phyloP scores from a whole-genome alignment of 1,140 invertebrate genomes.

The Zaprionus africanus region DNA sequence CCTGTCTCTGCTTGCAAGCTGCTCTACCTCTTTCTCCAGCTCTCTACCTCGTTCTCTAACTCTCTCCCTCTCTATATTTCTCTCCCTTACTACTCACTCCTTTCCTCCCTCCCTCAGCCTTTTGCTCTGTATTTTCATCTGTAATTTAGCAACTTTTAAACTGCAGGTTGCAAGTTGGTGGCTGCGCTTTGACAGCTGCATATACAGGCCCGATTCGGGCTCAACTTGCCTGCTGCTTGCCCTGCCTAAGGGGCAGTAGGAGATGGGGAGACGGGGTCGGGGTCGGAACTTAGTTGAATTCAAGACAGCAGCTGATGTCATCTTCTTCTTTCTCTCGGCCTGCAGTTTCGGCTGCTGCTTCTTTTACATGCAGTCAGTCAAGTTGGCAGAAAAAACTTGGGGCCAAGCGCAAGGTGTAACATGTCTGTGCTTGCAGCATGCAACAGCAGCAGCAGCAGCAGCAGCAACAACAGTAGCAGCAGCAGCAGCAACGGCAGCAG shows the following conservation, averaged over 20 bases:
- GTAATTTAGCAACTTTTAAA: constrained; percentile 47
- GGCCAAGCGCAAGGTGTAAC: constrained; percentile 49
- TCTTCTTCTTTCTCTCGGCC: constrained; percentile 30
- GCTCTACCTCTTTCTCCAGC: neutral
- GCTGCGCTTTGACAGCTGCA: constrained; percentile 72
- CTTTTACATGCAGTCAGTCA: constrained; percentile 50
- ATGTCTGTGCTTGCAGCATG: constrained; percentile 48
- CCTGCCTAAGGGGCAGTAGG: neutral
- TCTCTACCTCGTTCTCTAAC: neutral
- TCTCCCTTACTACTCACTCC: neutral
- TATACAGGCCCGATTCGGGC: constrained; percentile 37
- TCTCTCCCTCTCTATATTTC: neutral
- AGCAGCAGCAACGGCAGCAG: constrained; percentile 44
- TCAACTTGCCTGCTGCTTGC: constrained; percentile 30
- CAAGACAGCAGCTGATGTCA: constrained; percentile 51
- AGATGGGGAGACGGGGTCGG: no score
- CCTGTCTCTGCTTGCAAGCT: neutral
- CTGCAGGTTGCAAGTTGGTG: constrained; percentile 50
- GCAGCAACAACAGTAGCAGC: constrained; percentile 22
- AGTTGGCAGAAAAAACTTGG: constrained; percentile 48
- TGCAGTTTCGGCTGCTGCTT: constrained; percentile 17
- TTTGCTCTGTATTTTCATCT: constrained; percentile 21
- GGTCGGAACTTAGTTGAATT: constrained; percentile 8
- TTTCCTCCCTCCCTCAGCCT: neutral
- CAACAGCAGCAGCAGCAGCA: constrained; percentile 25